Evolutionary conservation across 2,797 vertebrate species (phyloP).

Genomic region (Anableps anableps): DNA sequence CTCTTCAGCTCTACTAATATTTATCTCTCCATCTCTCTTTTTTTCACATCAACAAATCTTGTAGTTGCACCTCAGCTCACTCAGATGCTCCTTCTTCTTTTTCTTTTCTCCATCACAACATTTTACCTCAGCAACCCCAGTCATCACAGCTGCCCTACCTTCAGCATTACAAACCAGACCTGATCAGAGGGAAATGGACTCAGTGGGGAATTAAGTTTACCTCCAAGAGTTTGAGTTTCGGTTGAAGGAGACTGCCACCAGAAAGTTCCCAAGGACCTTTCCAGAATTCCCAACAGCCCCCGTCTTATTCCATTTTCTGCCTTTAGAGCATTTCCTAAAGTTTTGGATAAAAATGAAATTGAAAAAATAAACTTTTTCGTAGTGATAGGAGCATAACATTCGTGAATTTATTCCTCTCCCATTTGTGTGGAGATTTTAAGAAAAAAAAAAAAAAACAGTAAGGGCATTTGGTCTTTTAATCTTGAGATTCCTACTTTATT

Average conservation of each 20-base stretch:
- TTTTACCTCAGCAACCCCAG: constrained; percentile 45
- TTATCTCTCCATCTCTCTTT: constrained; percentile 7
- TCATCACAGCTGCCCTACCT: constrained; percentile 40
- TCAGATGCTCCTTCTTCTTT: constrained; percentile 28
- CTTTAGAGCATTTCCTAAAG: constrained; percentile 55
- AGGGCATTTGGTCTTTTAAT: constrained; percentile 80
- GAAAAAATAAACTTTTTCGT: constrained; percentile 21
- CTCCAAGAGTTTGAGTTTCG: constrained; percentile 28
- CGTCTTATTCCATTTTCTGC: constrained; percentile 54
- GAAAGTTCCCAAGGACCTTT: constrained; percentile 41
- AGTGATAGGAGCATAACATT: constrained; percentile 47
- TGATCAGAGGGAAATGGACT: constrained; percentile 38
- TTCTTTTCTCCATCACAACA: constrained; percentile 34
- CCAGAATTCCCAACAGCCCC: constrained; percentile 54
- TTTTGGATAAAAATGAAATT: constrained; percentile 27
- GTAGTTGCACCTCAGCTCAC: not conserved
- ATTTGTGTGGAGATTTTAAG: constrained; percentile 70
- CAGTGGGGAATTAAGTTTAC: constrained; percentile 27
- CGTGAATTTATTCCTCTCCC: constrained; percentile 59
- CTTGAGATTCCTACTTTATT: constrained; percentile 76
- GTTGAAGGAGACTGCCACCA: constrained; percentile 32
- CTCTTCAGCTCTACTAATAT: not conserved
- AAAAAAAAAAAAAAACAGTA: constrained; percentile 50
- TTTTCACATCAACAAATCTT: not conserved
- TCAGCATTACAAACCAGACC: constrained; percentile 30